Conservation (phyloP, 2,888 invertebrate species). For the Physocephala rufipes region DNA sequence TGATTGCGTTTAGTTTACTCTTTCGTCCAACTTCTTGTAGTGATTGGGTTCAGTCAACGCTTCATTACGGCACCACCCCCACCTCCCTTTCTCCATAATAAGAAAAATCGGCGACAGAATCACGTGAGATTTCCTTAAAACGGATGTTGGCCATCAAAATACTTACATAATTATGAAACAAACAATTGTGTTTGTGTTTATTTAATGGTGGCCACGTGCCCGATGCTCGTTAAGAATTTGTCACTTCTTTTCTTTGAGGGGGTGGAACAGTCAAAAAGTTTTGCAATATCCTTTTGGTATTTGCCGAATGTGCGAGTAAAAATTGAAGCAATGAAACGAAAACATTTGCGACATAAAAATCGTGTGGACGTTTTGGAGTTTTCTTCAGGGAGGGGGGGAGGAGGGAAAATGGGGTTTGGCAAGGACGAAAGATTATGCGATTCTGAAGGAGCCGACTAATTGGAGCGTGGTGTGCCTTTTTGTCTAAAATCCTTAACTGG, state of each 20-base stretch:
- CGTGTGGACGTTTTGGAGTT: background rate
- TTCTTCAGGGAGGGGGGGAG: background rate
- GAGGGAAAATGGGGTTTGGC: background rate
- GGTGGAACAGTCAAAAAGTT: constrained; percentile 8
- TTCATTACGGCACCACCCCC: too few species aligned
- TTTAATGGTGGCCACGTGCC: constrained; percentile 30
- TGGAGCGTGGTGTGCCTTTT: background rate
- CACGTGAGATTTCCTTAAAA: constrained; percentile 28
- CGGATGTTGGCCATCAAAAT: constrained; percentile 35
- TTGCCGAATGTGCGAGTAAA: background rate
- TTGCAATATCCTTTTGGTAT: background rate
- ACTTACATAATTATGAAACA: constrained; percentile 35
- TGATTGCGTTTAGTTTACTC: too few species aligned
- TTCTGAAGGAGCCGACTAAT: too few species aligned
- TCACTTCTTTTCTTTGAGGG: too few species aligned
- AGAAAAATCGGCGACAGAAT: too few species aligned
- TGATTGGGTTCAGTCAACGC: too few species aligned
- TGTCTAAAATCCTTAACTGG: background rate
- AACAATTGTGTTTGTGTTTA: constrained; percentile 32
- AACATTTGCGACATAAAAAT: background rate
- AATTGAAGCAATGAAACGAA: background rate
- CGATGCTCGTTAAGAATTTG: constrained; percentile 27
- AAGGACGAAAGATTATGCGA: background rate
- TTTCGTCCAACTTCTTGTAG: too few species aligned
- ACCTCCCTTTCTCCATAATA: too few species aligned